Evolutionary conservation across 64 coral and sea anemone genomes (phyloP), one percentile per base, ranked within the genome.

Genomic region (Stylophora pistillata): DNA sequence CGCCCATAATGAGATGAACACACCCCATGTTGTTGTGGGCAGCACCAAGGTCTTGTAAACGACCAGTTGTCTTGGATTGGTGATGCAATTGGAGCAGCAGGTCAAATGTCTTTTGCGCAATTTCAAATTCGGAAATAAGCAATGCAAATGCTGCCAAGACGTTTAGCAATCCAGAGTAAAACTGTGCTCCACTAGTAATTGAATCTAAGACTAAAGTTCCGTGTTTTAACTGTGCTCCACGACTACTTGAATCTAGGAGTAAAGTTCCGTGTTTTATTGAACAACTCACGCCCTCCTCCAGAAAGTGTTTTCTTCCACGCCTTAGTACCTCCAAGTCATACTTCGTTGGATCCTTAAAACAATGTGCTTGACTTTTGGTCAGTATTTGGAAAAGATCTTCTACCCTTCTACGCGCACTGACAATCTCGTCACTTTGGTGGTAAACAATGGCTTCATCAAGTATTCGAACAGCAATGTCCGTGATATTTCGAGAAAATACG

Each of bases 21-120:
- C 80, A 83, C 11, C 80, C 80, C 15, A 0, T 69, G 61, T 83
- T 83, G 58, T 70, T 83, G 7, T 52, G 53, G 16, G 80, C 80
- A 13, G 80, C 30, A 11, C 15, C 62, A 12, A 83, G 2, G 34
- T 83, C 61, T 5, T 62, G 30, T 23, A 0, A 26, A 0, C 61
- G 80, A 26, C 60, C 53, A 17, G 80, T 83, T 13, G 12, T 13
- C 34, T 25, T 18, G 53, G 80, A 68, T 13, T 15, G 25, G 0
- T 21, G 13, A 69, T 83, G 80, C 17, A 83, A 25, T 12, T 33
- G 5, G 30, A 83, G 53, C 20, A 83, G 15, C 37, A n/a, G 12
- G 6, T 60, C 65, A 53, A 70, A 83, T 0, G n/a, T 52, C 14
- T 47, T 13, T 0, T n/a, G 25, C 3, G 61, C 30, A n/a, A 83